phyloP scores from a whole-genome alignment of 2,888 invertebrate species.

The Oeneis ivallda region DNA sequence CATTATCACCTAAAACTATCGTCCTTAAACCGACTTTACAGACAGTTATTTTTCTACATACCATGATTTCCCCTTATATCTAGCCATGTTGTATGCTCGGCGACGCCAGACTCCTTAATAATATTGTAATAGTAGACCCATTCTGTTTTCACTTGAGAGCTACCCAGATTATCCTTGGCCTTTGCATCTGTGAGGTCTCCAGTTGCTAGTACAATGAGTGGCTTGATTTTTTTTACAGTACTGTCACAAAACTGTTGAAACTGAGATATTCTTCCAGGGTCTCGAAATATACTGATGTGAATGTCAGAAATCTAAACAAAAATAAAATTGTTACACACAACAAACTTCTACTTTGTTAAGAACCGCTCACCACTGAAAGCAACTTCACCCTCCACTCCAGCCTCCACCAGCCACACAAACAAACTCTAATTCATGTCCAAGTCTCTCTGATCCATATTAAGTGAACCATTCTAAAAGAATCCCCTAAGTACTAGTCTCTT shows the following conservation, averaged over 20 bases:
- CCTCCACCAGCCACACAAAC: too few species aligned
- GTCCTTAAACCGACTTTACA: too few species aligned
- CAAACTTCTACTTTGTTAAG: too few species aligned
- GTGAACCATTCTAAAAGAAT: too few species aligned
- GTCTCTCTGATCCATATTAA: too few species aligned
- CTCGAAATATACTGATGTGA: constrained; percentile 92
- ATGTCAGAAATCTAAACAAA: constrained; percentile 90
- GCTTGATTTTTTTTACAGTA: constrained; percentile 87
- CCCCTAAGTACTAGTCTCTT: too few species aligned
- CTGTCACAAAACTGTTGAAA: constrained; percentile 89
- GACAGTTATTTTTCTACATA: too few species aligned
- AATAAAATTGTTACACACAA: background rate
- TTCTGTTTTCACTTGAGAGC: constrained; percentile 89
- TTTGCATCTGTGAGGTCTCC: constrained; percentile 96
- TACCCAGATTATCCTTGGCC: constrained; percentile 88
- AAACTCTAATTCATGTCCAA: too few species aligned
- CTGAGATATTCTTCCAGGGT: constrained; percentile 87
- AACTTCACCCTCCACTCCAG: too few species aligned
- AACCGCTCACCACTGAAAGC: too few species aligned
- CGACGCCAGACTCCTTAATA: constrained; percentile 84
- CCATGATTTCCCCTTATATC: constrained; percentile 97
- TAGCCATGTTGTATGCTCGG: constrained; percentile 88
- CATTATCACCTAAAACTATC: too few species aligned
- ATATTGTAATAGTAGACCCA: constrained; percentile 90
- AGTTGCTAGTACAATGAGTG: constrained; percentile 89